Base-by-base conservation (phyloP, 2,113 vertebrate species). In the Leiothrix lutea region DNA sequence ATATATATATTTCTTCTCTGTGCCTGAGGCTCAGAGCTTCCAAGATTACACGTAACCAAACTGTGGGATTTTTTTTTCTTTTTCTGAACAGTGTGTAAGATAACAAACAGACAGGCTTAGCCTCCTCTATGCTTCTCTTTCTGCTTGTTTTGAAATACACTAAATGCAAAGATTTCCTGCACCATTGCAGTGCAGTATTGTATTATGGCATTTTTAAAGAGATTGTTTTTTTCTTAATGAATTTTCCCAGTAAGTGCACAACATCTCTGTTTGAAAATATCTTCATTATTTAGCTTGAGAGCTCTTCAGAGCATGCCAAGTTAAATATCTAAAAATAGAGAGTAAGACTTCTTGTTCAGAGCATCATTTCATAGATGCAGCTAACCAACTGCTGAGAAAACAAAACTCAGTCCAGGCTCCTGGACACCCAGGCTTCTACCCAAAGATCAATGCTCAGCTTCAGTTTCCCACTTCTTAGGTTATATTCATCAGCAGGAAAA, bases 201-300 rank as follows among this genome's bases (percentile, higher is more conserved):
- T 64, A 71, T 70, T 36, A 28, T 1, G 14, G 17, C 31, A 35
- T 50, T 87, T 91, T 87, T 70, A 69, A 91, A 80, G 40, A 77
- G n/a, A 53, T 6, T 64, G 9, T 0, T 61, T 67, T 78, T 36
- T 78, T 22, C n/a, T 56, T 61, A 75, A 87, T 80, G 35, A 88
- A 35, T 88, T 92, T 93, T 93, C 56, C 29, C 47, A 50, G 35
- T 69, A 48, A 93, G 16, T 72, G 35, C 66, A 83, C 35, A 87
- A 45, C 12, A 47, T 50, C 38, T 88, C 51, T 42, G 61, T 70
- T 70, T 69, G 54, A 88, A 81, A 54, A 70, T 12, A 42, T 17
- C 48, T 72, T 64, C 31, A 38, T 56, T 79, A 58, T 80, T 93
- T 72, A 82, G 12, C 54, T 24, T 86, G 38, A 47, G 62, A 94